Base-by-base conservation (phyloP, 2,113 vertebrate genomes). In the Centropristis striata region DNA sequence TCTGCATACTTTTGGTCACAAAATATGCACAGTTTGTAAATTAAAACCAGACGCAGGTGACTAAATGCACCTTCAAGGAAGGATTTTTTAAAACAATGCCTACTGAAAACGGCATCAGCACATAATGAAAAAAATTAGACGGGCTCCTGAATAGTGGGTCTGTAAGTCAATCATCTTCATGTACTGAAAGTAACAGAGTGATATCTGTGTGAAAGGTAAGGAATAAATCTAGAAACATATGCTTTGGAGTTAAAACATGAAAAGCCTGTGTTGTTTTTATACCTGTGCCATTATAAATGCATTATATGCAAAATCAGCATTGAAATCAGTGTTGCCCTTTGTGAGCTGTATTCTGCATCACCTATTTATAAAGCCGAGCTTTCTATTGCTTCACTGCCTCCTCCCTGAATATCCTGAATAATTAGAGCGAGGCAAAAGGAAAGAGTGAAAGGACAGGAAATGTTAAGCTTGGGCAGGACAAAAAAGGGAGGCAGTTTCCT, bases 391-490 rank as follows among this genome's bases (percentile, higher is more conserved):
- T 41, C 42, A 55, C 44, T 23, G 37, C 49, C 71, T 70, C 61
- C 69, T 77, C 54, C 58, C 65, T 14, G 64, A 69, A 67, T 54
- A 71, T 78, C 80, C 77, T 41, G 69, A 90, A 87, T 78, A 73
- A 89, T 85, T 59, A 87, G 74, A 85, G 86, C 50, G 15, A 75
- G 58, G 71, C 72, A 59, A 86, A 90, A 67, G 78, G 82, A 88
- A 87, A 79, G 80, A 86, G 91, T 80, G 82, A 90, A 87, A 90
- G 87, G 75, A 85, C 84, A 88, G 90, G 91, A 93, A 90, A 86
- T 78, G 86, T 78, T 75, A 64, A 73, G 83, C 86, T 15, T 47
- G 58, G 90, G 81, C 79, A 84, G 80, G 70, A 88, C 76, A 89
- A 74, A 73, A 72, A 71, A 39, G 76, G 73, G 70, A 80, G 77